phyloP scores from a whole-genome alignment of 2,888 invertebrate species.

The Dascillus cervinus region DNA sequence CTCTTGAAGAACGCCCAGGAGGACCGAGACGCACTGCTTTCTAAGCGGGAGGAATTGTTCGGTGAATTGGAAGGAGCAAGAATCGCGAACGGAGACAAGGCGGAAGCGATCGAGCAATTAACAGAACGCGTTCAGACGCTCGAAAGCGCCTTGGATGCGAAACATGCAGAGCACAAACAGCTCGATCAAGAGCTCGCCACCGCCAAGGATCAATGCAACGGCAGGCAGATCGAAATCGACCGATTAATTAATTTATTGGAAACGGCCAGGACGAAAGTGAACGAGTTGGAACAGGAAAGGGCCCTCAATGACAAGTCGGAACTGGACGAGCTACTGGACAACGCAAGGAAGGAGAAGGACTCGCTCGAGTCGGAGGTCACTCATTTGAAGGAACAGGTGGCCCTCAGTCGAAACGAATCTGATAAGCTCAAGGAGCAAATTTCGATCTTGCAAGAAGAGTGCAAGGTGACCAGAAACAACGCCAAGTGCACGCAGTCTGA shows the following conservation, averaged over 20 bases:
- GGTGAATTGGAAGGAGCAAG: conserved; percentile 61
- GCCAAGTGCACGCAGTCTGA: conserved; percentile 81
- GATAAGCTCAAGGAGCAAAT: conserved; percentile 59
- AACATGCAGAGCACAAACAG: conserved; percentile 65
- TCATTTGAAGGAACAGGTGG: conserved; percentile 60
- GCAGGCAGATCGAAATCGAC: conserved; percentile 71
- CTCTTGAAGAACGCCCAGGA: conserved; percentile 77
- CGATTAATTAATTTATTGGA: conserved; percentile 71
- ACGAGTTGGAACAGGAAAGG: conserved; percentile 61
- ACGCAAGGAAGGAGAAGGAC: conserved; percentile 65
- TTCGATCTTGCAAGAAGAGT: conserved; percentile 61
- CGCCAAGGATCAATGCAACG: conserved; percentile 66
- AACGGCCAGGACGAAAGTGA: conserved; percentile 74
- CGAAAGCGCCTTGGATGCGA: conserved; percentile 67
- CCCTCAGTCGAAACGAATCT: conserved; percentile 61
- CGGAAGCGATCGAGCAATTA: conserved; percentile 56
- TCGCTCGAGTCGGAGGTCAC: conserved; percentile 60
- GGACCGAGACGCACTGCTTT: conserved; percentile 63
- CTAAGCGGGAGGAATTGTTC: conserved; percentile 72
- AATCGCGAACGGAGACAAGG: conserved; percentile 50
- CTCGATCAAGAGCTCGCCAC: conserved; percentile 64
- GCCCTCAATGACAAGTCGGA: conserved; percentile 64
- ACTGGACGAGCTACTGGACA: conserved; percentile 61
- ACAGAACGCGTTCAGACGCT: conserved; percentile 62
- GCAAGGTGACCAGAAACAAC: conserved; percentile 71